Percentiles rank a stretch among this genome's conserved stretches.
Evolutionary conservation across 2,797 vertebrate genomes (phyloP).

Genomic region (Crenichthys baileyi): DNA sequence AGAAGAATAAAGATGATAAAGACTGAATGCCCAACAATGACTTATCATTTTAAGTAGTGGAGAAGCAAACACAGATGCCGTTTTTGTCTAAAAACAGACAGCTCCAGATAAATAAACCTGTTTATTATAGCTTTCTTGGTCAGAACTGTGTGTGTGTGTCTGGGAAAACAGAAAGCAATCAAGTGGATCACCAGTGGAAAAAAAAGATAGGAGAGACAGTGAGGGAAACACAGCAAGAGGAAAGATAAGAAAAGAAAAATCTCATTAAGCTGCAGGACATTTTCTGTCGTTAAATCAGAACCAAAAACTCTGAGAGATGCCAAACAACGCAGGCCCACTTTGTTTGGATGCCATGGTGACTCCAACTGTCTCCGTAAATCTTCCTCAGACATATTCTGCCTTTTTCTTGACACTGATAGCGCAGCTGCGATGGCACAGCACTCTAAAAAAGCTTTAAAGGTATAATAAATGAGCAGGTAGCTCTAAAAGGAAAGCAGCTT

Average conservation of each 20-base stretch:
- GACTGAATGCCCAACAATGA: constrained; percentile 18
- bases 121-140: constrained; percentile 18
- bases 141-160: constrained; percentile 28
- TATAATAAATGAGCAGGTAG: constrained; percentile 51
- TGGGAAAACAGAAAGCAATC: constrained; percentile 28
- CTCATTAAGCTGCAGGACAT: constrained; percentile 55
- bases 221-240: constrained; percentile 30
- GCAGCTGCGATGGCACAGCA: constrained; percentile 36
- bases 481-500: constrained; percentile 32
- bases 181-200: constrained; percentile 22
- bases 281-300: constrained; percentile 59
- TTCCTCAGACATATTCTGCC: constrained; percentile 16
- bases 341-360: constrained; percentile 55
- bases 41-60: constrained; percentile 14
- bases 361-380: constrained; percentile 47
- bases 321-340: constrained; percentile 29
- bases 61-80: constrained; percentile 13
- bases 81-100: not conserved
- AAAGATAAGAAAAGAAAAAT: constrained; percentile 30
- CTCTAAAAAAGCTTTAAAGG: constrained; percentile 50
- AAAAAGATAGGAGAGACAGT: constrained; percentile 11
- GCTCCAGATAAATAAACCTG: constrained; percentile 30
- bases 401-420: constrained; percentile 43
- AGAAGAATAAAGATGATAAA: constrained; percentile 23
- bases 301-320: constrained; percentile 16